These are phyloP conservation scores for Vanessa cardui DNA, from an alignment of 2,888 invertebrate genomes.

Conservation along the genomic window DNA sequence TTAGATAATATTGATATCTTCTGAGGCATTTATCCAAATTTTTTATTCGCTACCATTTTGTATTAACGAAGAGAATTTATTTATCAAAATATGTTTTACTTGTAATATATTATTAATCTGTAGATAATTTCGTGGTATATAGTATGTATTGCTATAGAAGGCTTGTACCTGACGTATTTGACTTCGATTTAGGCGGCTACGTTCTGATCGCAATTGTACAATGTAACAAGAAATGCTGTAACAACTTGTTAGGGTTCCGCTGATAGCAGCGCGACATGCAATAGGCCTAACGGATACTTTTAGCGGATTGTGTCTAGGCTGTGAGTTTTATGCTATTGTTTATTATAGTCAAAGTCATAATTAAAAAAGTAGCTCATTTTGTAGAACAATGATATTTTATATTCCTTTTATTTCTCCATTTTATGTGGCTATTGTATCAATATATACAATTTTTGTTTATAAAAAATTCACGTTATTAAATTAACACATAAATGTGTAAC, in stretches of 20 bases:
- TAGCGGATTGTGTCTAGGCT: background rate
- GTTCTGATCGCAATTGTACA: conserved; percentile 38
- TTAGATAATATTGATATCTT: conserved; percentile 47
- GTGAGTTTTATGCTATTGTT: too few species aligned
- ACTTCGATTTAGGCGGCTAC: conserved; percentile 37
- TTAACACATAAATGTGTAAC: too few species aligned
- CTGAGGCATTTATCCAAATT: conserved; percentile 66
- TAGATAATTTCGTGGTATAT: conserved; percentile 60
- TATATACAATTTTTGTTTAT: too few species aligned
- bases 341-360: background rate
- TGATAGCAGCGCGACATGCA: background rate
- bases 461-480: too few species aligned
- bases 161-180: conserved; percentile 61
- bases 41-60: conserved; percentile 62
- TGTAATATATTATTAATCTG: conserved; percentile 63
- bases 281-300: conserved; percentile 19
- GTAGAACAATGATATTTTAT: too few species aligned
- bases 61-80: conserved; percentile 74
- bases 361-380: too few species aligned
- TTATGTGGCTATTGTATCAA: too few species aligned
- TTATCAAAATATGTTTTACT: conserved; percentile 74
- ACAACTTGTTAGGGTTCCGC: conserved; percentile 5
- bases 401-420: too few species aligned
- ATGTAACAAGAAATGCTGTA: conserved; percentile 40
- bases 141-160: conserved; percentile 52